Evolutionary conservation across 2,888 invertebrate genomes (phyloP), one percentile per base, ranked within the genome.

Genomic region (Perithous albicinctus): DNA sequence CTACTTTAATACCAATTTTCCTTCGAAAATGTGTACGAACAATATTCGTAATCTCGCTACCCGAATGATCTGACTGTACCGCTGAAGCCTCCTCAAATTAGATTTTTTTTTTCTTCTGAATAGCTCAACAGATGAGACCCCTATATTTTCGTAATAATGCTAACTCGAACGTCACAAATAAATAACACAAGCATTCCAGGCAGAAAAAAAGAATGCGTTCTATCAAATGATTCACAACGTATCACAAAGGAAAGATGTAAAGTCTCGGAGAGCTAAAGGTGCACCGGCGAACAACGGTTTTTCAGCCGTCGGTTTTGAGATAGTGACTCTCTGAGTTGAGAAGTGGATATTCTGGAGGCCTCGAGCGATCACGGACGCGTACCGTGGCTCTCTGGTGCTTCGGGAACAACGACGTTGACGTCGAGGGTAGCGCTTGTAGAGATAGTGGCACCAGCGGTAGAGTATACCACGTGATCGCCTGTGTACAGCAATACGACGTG

Each of bases 401-500:
- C 35, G 41, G 38, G 51, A 38, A 51, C 74, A 32, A 48, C 38
- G 54, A 41, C 23, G 56, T 46, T 15, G 64, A 72, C 35, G 56
- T 66, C 56, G 20, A 18, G 59, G 20, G 43, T 43, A 46, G 43
- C 32, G 46, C 61, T 61, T 51, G 61, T 59, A 7, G 48, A 61
- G 63, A 61, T 48, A 35, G 61, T 20, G 61, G 32, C 32, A 41
- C 43, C 59, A 35, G 59, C 29, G 32, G 41, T 46, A 10, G 20
- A 12, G 32, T 23, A n/a, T n/a, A 74, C 80, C 80, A 80, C 80
- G 80, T 80, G 75, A 80, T 56, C 70, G n/a, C 29, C 38, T 48
- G 46, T 35, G 48, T 32, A 54, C 46, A 69, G 56, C 15, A 74
- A 54, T 61, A 74, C 67, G 29, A n/a, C n/a, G 23, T 4, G 56